Base-by-base conservation (phyloP, 1,140 invertebrate species). In the Lerema accius region DNA sequence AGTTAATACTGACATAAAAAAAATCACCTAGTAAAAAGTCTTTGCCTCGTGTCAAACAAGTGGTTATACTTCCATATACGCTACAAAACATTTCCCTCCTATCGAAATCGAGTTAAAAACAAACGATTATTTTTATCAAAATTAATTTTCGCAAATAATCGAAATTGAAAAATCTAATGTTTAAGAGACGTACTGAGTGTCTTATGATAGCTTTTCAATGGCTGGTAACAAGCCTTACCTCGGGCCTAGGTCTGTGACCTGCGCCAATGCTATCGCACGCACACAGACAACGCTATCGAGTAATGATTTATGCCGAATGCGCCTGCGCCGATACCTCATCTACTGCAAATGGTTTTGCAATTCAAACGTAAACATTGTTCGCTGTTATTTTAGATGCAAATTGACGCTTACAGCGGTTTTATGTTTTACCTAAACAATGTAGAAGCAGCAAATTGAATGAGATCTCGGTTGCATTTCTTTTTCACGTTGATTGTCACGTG, bases 281-380 rank as follows among this genome's bases (percentile, higher is more conserved):
- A 65, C 60, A 64, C 56, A 51, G 16, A 40, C 56, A 62, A 9
- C 55, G 55, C 62, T 71, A 67, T 69, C 68, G 45, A 9, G 15
- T 17, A 67, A 67, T 75, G 73, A 73, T 71, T 71, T 73, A 76
- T 68, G 63, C 40, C 50, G 59, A 64, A 48, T 72, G 63, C 67
- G 64, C 63, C 40, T 23, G 67, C 67, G 49, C 61, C 42, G 50
- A 16, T 64, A 48, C 48, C 43, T 48, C 49, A 49, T 51, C 43
- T 23, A 46, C 55, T 28, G 51, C 51, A 23, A 56, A 56, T 65
- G 43, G 50, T 60, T 65, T 61, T 69, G 62, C 62, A 51, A 61
- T 56, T 37, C 46, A 64, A 65, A 65, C 28, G 49, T 51, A 60
- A 65, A 65, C 46, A 65, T 7, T 32, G 42, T 58, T n/a, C n/a